These are phyloP conservation scores for Limonius californicus DNA, from an alignment of 1,140 invertebrate genomes.

Conservation along the genomic window DNA sequence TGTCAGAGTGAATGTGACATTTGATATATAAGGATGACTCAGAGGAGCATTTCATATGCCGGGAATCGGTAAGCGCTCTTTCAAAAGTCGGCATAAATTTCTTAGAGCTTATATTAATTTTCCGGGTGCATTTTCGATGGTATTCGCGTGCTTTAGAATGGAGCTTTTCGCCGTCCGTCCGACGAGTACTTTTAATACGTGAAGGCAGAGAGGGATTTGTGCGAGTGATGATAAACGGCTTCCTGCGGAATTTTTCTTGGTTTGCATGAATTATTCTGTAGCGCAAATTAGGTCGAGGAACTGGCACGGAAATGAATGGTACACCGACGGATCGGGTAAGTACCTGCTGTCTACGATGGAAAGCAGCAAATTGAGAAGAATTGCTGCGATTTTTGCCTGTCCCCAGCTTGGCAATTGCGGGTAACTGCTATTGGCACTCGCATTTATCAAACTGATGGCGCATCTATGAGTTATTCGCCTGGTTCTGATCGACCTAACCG, in stretches of 20 bases:
- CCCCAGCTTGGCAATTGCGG: conserved; percentile 25
- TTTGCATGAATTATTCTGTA: not conserved
- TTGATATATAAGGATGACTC: conserved; percentile 28
- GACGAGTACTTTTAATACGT: not conserved
- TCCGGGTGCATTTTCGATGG: conserved; percentile 9
- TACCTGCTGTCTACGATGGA: conserved; percentile 20
- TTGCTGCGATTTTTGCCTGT: conserved; percentile 36
- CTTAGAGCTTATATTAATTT: conserved; percentile 17
- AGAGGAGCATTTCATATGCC: conserved; percentile 14
- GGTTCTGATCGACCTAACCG: too few relatives aligned
- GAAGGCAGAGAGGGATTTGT: not conserved
- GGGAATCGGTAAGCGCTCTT: conserved; percentile 19
- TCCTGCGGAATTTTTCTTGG: not conserved
- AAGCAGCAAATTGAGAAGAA: conserved; percentile 35
- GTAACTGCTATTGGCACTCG: conserved; percentile 38
- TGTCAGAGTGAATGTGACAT: conserved; percentile 24
- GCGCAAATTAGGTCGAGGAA: not conserved
- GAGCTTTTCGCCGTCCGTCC: not conserved
- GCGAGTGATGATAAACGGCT: too few relatives aligned
- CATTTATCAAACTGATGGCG: conserved; percentile 38
- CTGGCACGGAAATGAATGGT: conserved; percentile 5
- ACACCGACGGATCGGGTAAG: conserved; percentile 2
- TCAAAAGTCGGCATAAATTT: conserved; percentile 26
- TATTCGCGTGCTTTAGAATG: not conserved
- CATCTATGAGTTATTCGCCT: conserved; percentile 40